These are phyloP conservation scores for Ammodramus savannarum DNA, from an alignment of 2,113 vertebrate genomes.

Conservation along the genomic window DNA sequence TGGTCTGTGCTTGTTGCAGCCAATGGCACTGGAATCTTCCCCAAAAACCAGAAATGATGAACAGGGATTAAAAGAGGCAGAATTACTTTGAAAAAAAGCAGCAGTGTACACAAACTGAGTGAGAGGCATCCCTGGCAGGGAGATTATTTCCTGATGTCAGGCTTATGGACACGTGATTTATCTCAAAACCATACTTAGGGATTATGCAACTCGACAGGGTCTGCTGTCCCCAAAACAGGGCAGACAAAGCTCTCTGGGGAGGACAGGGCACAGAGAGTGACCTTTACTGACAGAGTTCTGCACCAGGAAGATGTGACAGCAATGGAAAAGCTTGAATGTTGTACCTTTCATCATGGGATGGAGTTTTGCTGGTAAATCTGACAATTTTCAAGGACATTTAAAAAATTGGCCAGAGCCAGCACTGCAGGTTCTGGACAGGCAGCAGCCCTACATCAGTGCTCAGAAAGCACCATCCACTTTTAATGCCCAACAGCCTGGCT, in stretches of 20 bases:
- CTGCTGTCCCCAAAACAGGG: neutral
- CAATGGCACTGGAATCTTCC: neutral
- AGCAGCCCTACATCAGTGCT: neutral
- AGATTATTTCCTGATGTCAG: slow-evolving; percentile 20
- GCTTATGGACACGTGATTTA: neutral
- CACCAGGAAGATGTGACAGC: neutral
- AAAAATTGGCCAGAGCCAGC: neutral
- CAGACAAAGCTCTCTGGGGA: neutral
- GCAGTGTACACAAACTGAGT: neutral
- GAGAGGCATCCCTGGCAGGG: neutral
- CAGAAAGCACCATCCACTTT: neutral
- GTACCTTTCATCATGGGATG: neutral
- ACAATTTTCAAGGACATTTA: neutral
- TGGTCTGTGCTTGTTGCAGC: neutral
- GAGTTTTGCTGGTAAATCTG: neutral
- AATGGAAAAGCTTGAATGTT: neutral
- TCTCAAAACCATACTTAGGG: neutral
- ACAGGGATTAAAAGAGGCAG: slow-evolving; percentile 13
- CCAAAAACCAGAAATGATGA: neutral
- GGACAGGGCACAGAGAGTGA: neutral
- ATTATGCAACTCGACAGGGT: neutral
- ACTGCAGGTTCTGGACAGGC: neutral
- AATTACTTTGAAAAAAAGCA: neutral
- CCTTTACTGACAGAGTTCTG: neutral
- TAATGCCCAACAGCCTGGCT: neutral